Percentiles rank a stretch among this genome's conserved stretches.
Evolutionary conservation across 1,140 invertebrate species (phyloP).

Genomic region (Manduca sexta): DNA sequence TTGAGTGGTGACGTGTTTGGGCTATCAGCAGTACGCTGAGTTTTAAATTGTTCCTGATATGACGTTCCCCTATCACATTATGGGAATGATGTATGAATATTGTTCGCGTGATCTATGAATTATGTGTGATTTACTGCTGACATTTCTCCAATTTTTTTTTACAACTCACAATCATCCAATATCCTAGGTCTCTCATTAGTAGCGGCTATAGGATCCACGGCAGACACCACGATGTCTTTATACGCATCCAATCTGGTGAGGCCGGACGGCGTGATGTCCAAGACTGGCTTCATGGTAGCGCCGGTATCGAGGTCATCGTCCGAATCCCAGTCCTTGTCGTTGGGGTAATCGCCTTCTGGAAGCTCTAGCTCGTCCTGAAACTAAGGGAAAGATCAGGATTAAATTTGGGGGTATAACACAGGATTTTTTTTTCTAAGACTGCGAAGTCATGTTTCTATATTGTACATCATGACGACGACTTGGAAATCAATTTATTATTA

Average conservation of each 20-base stretch:
- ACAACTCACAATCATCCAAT: conserved; percentile 45
- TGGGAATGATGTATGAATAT: too few relatives aligned
- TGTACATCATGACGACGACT: too few relatives aligned
- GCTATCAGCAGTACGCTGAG: too few relatives aligned
- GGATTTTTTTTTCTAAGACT: background rate
- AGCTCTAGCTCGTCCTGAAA: conserved; percentile 38
- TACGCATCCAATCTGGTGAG: conserved; percentile 33
- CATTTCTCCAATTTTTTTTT: background rate
- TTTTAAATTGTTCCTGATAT: too few relatives aligned
- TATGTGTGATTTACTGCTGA: too few relatives aligned
- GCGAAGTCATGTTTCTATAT: too few relatives aligned
- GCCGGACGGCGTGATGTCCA: conserved; percentile 38
- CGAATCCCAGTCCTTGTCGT: conserved; percentile 23
- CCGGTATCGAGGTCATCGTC: conserved; percentile 28
- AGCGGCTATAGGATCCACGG: conserved; percentile 43
- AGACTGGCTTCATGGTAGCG: conserved; percentile 29
- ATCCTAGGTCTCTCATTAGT: conserved; percentile 54
- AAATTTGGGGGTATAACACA: background rate
- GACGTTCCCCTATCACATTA: too few relatives aligned
- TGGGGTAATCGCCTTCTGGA: conserved; percentile 38
- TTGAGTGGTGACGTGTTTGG: too few relatives aligned
- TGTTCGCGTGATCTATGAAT: too few relatives aligned
- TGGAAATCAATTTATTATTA: too few relatives aligned
- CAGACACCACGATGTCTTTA: conserved; percentile 30
- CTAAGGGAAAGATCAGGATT: background rate